Conservation (phyloP, 2,797 vertebrate species). For the Pogoniulus pusillus region DNA sequence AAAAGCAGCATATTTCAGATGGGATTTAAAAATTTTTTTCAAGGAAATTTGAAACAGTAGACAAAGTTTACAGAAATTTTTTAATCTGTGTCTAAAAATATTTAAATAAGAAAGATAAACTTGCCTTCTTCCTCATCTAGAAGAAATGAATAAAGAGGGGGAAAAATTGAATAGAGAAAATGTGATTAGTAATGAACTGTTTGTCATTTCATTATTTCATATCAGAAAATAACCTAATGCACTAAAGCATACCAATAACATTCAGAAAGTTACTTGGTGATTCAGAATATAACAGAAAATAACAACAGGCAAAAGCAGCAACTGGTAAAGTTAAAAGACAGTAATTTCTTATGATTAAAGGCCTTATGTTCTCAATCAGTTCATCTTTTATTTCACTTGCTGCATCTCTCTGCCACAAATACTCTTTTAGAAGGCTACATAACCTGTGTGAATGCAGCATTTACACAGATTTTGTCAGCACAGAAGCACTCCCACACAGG, state of each 20-base stretch:
- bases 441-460: not conserved
- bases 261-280: not conserved
- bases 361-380: not conserved
- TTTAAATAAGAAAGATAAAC: constrained; percentile 72
- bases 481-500: not conserved
- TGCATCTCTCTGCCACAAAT: not conserved
- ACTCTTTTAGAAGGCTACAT: not conserved
- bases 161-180: constrained; percentile 74
- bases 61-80: constrained; percentile 24
- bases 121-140: constrained; percentile 95
- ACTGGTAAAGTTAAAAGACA: not conserved
- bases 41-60: not conserved
- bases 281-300: not conserved
- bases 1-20: not conserved
- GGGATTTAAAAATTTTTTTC: not conserved
- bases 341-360: not conserved
- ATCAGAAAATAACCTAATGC: constrained; percentile 47
- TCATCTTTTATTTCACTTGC: not conserved
- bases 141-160: constrained; percentile 72
- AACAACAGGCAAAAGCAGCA: not conserved
- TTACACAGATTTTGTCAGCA: not conserved
- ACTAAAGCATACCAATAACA: not conserved
- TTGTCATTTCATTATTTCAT: constrained; percentile 61
- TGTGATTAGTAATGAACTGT: constrained; percentile 68
- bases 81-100: constrained; percentile 19